phyloP scores from a whole-genome alignment of 1,140 invertebrate genomes.

The Tribolium madens region DNA sequence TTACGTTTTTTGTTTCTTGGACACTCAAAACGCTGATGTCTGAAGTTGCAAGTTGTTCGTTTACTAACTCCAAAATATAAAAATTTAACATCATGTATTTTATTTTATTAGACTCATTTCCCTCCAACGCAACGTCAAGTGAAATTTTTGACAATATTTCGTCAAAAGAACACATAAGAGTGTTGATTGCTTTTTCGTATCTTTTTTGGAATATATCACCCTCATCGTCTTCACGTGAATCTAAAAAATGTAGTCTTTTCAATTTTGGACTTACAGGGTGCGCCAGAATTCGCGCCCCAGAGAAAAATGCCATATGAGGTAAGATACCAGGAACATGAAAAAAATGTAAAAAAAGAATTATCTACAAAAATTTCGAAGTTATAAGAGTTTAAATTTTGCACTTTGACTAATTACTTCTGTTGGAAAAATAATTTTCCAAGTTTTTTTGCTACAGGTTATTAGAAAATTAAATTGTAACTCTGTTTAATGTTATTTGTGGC shows the following conservation, averaged over 20 bases:
- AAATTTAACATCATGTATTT: constrained; percentile 39
- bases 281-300: too few relatives aligned
- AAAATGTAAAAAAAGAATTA: too few relatives aligned
- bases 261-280: too few relatives aligned
- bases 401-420: too few relatives aligned
- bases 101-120: constrained; percentile 4
- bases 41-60: constrained; percentile 13
- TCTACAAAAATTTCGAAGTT: too few relatives aligned
- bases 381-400: too few relatives aligned
- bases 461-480: too few relatives aligned
- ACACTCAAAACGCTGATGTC: constrained; percentile 66
- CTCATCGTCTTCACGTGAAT: neutral
- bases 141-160: constrained; percentile 14
- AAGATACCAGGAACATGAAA: too few relatives aligned
- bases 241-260: neutral
- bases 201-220: constrained; percentile 3
- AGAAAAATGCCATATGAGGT: too few relatives aligned
- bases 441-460: too few relatives aligned
- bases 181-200: neutral
- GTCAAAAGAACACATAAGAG: neutral
- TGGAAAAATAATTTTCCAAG: too few relatives aligned
- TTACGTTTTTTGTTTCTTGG: constrained; percentile 69
- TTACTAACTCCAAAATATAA: constrained; percentile 41
- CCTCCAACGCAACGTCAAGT: neutral
- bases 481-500: too few relatives aligned